Conservation (phyloP, 2,888 invertebrate genomes). For the Eurois occulta region DNA sequence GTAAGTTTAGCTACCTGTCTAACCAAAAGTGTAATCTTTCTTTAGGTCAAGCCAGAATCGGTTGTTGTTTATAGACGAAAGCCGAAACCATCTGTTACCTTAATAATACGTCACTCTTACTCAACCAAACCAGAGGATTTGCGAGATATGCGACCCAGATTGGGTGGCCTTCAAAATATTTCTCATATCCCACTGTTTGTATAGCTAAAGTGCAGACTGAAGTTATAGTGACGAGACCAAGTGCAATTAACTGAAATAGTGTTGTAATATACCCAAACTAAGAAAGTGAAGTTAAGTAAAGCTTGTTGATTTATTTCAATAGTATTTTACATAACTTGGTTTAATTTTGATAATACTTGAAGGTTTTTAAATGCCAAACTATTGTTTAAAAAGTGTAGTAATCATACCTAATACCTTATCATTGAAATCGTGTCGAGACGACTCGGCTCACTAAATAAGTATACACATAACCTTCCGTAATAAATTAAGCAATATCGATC, state of each 20-base stretch:
- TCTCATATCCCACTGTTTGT: background rate
- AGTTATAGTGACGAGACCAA: background rate
- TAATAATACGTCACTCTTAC: conserved; percentile 15
- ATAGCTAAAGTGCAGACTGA: background rate
- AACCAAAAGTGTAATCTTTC: conserved; percentile 25
- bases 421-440: background rate
- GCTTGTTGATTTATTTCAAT: background rate
- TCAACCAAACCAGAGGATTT: conserved; percentile 15
- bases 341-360: background rate
- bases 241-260: background rate
- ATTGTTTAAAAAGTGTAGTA: background rate
- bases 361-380: background rate
- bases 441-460: background rate
- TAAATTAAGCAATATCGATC: background rate
- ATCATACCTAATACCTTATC: background rate
- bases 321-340: background rate
- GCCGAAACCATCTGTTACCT: conserved; percentile 27
- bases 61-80: conserved; percentile 6
- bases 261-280: background rate
- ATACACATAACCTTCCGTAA: background rate
- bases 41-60: conserved; percentile 23
- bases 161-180: conserved; percentile 4
- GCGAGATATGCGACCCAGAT: conserved; percentile 10
- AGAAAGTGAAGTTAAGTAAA: background rate
- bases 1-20: conserved; percentile 9